Conservation (phyloP, 2,797 vertebrate genomes). For the Sphenodon punctatus region DNA sequence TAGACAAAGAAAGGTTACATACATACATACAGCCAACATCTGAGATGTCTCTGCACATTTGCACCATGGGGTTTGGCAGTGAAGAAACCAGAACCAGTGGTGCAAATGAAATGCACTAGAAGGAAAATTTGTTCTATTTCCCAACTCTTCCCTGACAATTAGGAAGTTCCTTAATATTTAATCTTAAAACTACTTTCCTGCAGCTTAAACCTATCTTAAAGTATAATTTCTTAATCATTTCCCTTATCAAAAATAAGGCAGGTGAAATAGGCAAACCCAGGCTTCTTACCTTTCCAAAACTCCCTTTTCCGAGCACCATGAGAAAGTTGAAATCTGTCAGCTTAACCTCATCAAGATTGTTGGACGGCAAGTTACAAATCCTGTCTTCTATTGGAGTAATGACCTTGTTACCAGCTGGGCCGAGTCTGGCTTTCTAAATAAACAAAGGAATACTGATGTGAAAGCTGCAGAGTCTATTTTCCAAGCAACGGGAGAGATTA, state of each 20-base stretch:
- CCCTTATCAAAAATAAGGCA: fast-evolving
- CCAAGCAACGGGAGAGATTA: not conserved
- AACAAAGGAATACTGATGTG: slow-evolving; percentile 44
- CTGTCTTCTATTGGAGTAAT: slow-evolving; percentile 90
- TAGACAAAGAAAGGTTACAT: too few relatives aligned
- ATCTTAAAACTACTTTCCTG: too few relatives aligned
- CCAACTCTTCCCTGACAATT: too few relatives aligned
- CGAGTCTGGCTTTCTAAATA: slow-evolving; percentile 94
- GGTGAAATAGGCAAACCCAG: not conserved
- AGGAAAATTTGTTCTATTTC: too few relatives aligned
- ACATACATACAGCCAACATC: too few relatives aligned
- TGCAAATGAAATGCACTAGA: too few relatives aligned
- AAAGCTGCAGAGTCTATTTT: not conserved
- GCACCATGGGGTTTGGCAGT: too few relatives aligned
- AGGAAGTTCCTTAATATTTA: too few relatives aligned
- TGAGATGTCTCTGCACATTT: too few relatives aligned
- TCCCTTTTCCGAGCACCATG: slow-evolving; percentile 96
- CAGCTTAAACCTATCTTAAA: too few relatives aligned
- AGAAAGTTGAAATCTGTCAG: slow-evolving; percentile 96
- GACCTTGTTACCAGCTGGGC: slow-evolving; percentile 91
- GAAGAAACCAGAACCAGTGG: too few relatives aligned
- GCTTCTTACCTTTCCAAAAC: slow-evolving; percentile 93
- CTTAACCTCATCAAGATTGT: slow-evolving; percentile 90
- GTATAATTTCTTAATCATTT: too few relatives aligned
- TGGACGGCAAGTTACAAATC: slow-evolving; percentile 85